Evolutionary conservation across 1,140 invertebrate species (phyloP).

Genomic region (Lepidurus packardi): DNA sequence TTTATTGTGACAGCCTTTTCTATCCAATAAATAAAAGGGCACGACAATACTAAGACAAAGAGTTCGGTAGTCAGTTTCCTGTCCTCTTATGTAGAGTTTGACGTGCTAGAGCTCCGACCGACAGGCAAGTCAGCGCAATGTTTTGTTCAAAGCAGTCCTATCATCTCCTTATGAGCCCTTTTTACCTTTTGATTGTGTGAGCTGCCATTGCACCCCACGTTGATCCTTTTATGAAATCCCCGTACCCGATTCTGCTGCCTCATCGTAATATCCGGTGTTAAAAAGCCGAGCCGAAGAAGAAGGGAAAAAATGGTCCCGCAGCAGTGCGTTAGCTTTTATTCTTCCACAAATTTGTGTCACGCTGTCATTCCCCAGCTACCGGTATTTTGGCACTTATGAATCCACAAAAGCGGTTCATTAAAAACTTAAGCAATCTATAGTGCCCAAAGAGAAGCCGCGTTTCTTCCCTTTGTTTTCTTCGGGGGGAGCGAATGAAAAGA

Average conservation of each 20-base stretch:
- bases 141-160: not conserved
- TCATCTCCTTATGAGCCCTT: slow-evolving; percentile 15
- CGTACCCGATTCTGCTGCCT: not conserved
- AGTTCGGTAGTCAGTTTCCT: no score
- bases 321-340: slow-evolving; percentile 8
- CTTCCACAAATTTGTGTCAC: slow-evolving; percentile 7
- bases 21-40: no score
- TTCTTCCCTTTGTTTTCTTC: not conserved
- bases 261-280: slow-evolving; percentile 21
- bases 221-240: slow-evolving; percentile 22
- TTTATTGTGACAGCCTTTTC: no score
- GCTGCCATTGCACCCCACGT: not conserved
- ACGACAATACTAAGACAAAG: no score
- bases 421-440: slow-evolving; percentile 5
- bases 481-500: not conserved
- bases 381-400: slow-evolving; percentile 7
- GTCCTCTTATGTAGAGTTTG: no score
- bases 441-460: not conserved
- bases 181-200: not conserved
- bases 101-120: no score
- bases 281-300: not conserved
- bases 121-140: not conserved
- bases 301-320: not conserved
- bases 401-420: slow-evolving; percentile 15
- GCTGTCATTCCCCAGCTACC: slow-evolving; percentile 9